Percentiles rank a stretch among this genome's conserved stretches.
Evolutionary conservation across 2,888 invertebrate species (phyloP).

Genomic region (Coremacera marginata): DNA sequence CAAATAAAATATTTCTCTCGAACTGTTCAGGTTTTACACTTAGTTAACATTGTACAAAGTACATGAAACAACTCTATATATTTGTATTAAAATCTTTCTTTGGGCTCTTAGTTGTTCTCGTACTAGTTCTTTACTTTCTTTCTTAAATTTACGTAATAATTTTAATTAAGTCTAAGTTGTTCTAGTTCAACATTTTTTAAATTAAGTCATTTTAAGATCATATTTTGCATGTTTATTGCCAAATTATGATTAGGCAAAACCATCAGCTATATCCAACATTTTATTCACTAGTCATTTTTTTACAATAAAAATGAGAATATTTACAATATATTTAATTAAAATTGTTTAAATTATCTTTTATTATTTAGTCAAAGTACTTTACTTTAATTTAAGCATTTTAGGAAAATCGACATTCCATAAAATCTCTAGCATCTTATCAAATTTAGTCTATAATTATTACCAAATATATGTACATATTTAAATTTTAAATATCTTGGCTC

Average conservation of each 20-base stretch:
- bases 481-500: constrained; percentile 5
- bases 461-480: constrained; percentile 11
- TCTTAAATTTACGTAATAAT: neutral
- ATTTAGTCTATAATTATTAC: constrained; percentile 6
- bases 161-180: too few species aligned
- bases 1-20: constrained; percentile 12
- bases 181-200: neutral
- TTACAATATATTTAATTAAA: constrained; percentile 25
- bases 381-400: neutral
- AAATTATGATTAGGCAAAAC: constrained; percentile 13
- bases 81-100: neutral
- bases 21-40: constrained; percentile 16
- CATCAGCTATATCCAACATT: constrained; percentile 41
- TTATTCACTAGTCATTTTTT: constrained; percentile 62
- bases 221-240: constrained; percentile 38
- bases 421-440: neutral
- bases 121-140: constrained; percentile 16
- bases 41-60: too few species aligned
- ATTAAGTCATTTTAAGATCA: constrained; percentile 32
- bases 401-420: neutral
- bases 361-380: neutral
- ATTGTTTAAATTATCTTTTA: neutral
- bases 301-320: constrained; percentile 63
- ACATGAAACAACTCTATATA: neutral
- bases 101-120: constrained; percentile 22